Evolutionary conservation across 2,888 invertebrate genomes (phyloP).

Genomic region (Trachelus tabidus): DNA sequence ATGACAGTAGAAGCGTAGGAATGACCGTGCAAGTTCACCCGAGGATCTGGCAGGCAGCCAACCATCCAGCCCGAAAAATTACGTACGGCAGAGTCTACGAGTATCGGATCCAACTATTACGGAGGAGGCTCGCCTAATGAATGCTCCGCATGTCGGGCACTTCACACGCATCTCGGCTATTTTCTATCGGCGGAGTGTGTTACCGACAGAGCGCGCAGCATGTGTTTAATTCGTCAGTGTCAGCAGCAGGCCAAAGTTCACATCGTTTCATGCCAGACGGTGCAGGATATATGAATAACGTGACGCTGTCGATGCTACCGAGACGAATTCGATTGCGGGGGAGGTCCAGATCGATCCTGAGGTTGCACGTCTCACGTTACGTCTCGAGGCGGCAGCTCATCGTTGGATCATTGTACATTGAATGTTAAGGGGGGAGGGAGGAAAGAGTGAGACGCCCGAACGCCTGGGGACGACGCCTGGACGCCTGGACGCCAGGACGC

Average conservation of each 20-base stretch:
- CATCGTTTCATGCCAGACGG: slow-evolving; percentile 37
- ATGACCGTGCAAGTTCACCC: slow-evolving; percentile 54
- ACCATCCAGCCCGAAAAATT: background rate
- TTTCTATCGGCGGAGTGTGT: background rate
- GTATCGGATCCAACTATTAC: slow-evolving; percentile 12
- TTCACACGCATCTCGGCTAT: background rate
- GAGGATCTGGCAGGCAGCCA: slow-evolving; percentile 30
- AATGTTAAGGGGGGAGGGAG: background rate
- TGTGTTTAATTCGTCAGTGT: slow-evolving; percentile 54
- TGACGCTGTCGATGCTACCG: slow-evolving; percentile 22
- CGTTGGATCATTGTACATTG: background rate
- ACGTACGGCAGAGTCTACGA: slow-evolving; percentile 9
- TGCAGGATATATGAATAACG: background rate
- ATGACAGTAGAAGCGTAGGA: background rate
- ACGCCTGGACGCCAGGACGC: background rate
- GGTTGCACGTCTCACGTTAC: background rate
- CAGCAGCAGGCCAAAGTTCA: slow-evolving; percentile 49
- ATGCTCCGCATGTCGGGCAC: slow-evolving; percentile 5
- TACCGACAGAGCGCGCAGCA: slow-evolving; percentile 1
- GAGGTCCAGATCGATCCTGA: background rate
- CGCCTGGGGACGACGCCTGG: background rate
- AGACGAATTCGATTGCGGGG: slow-evolving; percentile 24
- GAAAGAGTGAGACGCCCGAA: too few species aligned
- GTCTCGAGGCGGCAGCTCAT: background rate
- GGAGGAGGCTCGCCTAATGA: slow-evolving; percentile 13